Conservation (phyloP, 1,140 invertebrate species). For the Dolichoris vasculosae region DNA sequence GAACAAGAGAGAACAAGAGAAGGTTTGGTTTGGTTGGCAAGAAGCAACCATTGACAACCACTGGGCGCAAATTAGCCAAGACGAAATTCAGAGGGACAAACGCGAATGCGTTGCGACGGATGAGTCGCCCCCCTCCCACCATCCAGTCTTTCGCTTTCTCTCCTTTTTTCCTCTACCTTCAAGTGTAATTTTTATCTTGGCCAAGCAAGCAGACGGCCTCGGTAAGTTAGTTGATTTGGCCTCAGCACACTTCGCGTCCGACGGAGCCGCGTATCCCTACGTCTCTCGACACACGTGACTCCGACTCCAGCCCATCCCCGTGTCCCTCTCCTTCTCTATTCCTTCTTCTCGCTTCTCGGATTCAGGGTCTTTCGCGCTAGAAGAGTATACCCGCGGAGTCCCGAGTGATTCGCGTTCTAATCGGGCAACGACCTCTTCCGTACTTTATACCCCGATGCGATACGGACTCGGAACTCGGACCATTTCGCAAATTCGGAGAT, state of each 20-base stretch:
- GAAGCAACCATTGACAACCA: conserved; percentile 30
- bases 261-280: neutral
- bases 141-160: neutral
- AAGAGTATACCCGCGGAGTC: conserved; percentile 52
- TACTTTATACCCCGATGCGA: neutral
- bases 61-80: neutral
- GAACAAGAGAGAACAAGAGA: neutral
- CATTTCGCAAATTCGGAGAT: neutral
- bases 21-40: conserved; percentile 23
- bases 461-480: neutral
- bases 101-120: conserved; percentile 67
- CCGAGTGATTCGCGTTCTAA: conserved; percentile 69
- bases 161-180: conserved; percentile 50
- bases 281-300: neutral
- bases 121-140: conserved; percentile 44
- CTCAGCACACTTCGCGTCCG: conserved; percentile 12
- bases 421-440: conserved; percentile 65
- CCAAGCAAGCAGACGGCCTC: conserved; percentile 17
- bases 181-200: conserved; percentile 57
- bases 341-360: neutral
- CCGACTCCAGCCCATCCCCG: neutral
- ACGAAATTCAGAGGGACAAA: conserved; percentile 44
- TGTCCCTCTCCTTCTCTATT: conserved; percentile 23
- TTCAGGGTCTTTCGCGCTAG: too few species aligned
- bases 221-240: conserved; percentile 42